phyloP scores from a whole-genome alignment of 2,888 invertebrate species.

The Sisyra terminalis region DNA sequence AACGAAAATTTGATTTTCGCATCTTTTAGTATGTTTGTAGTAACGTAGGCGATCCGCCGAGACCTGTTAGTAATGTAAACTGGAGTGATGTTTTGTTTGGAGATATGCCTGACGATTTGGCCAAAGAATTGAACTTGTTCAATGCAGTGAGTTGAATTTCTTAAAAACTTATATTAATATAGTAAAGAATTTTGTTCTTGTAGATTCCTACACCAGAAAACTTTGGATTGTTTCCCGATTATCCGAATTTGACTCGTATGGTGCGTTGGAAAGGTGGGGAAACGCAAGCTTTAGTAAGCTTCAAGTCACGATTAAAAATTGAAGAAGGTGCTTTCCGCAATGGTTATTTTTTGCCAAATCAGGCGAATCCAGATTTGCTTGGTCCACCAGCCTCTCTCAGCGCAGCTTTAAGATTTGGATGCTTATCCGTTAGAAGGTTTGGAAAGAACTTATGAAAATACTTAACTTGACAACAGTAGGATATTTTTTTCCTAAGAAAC shows the following conservation, averaged over 20 bases:
- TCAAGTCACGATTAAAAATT: constrained; percentile 34
- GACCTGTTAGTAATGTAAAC: constrained; percentile 32
- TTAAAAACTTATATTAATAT: constrained; percentile 1
- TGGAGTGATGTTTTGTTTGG: constrained; percentile 31
- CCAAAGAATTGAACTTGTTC: constrained; percentile 30
- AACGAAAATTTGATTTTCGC: neutral
- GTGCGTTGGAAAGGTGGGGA: constrained; percentile 52
- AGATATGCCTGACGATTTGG: constrained; percentile 27
- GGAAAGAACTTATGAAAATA: no score
- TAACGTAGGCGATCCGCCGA: constrained; percentile 41
- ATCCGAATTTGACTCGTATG: constrained; percentile 29
- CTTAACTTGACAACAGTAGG: no score
- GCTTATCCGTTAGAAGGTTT: constrained; percentile 42
- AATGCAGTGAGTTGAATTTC: constrained; percentile 23
- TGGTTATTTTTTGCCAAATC: constrained; percentile 50
- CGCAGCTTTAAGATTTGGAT: constrained; percentile 53
- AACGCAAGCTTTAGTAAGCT: constrained; percentile 36
- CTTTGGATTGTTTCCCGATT: constrained; percentile 34
- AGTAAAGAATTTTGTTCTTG: constrained; percentile 9
- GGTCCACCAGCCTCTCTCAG: constrained; percentile 52
- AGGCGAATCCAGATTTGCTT: constrained; percentile 46
- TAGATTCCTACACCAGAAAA: constrained; percentile 39
- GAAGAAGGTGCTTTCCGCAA: constrained; percentile 27
- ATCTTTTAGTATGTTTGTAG: constrained; percentile 38
- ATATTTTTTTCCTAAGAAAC: no score